Evolutionary conservation across 2,113 vertebrate species (phyloP).

Genomic region (Castor canadensis): DNA sequence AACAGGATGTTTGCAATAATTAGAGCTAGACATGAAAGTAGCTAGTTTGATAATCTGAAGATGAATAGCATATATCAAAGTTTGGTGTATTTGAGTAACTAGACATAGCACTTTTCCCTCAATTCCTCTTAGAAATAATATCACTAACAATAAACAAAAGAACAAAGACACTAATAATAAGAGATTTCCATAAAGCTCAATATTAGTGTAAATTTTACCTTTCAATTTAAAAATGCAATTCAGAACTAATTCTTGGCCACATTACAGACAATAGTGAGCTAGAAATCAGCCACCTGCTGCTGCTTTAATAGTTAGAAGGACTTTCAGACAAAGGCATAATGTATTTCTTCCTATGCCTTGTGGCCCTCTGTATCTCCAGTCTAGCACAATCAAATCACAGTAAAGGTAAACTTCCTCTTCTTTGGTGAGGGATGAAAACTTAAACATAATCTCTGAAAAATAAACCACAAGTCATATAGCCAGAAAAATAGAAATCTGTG

Average conservation of each 20-base stretch:
- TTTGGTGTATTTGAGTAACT: neutral
- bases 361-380: neutral
- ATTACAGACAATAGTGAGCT: too few species aligned
- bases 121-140: neutral
- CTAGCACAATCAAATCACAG: neutral
- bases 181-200: neutral
- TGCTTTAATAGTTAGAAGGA: neutral
- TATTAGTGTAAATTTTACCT: neutral
- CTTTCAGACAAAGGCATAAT: neutral
- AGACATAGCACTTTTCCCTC: neutral
- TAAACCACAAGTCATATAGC: conserved; percentile 1
- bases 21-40: neutral
- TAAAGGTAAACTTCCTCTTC: neutral
- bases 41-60: neutral
- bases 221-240: neutral
- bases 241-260: neutral
- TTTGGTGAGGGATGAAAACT: neutral
- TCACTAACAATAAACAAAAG: neutral
- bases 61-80: neutral
- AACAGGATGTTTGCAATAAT: neutral
- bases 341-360: neutral
- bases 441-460: conserved; percentile 33
- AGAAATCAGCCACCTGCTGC: neutral
- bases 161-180: neutral
- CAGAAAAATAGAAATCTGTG: neutral